Base-by-base conservation (phyloP, 2,797 vertebrate genomes). In the Sebastes hubbsi region DNA sequence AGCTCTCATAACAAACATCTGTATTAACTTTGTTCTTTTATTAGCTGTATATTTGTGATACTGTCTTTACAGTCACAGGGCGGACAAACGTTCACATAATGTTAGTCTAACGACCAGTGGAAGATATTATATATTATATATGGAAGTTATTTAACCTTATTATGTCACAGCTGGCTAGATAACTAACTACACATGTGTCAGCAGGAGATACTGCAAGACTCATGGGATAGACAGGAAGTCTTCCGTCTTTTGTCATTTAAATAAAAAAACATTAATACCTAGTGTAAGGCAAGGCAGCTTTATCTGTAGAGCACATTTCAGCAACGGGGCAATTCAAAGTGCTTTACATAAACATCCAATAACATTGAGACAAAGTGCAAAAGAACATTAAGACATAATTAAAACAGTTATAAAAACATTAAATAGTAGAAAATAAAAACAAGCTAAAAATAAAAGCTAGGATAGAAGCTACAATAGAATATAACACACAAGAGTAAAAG, bases 181-280 rank as follows among this genome's bases (percentile, higher is more conserved):
- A 32, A 32, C 30, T 30, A 54, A 10, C 29, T 18, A 2, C n/a
- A 3, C 25, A 18, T 22, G 27, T 22, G 3, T 56, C 6, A 65
- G 18, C 9, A 10, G 14, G 4, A 20, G 11, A 36, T 9, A 30
- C 10, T 0, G 64, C 4, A 4, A 60, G 0, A 14, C 0, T 30
- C 30, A 11, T 2, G 25, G 38, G 32, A 10, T 1, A 22, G 1
- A 9, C 4, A n/a, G 4, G 4, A 8, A 8, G 1, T 3, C 14
- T 8, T 20, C 24, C 8, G 5, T 54, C 14, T 22, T 32, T 5
- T 2, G 52, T 65, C 14, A 24, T 36, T 6, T 24, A 18, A 67
- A n/a, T 34, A 12, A 3, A 4, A 22, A 38, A 36, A 14, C 56
- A 25, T 5, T 34, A 46, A 2, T 46, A 46, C 42, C 0, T 0